phyloP scores from a whole-genome alignment of 2,113 vertebrate genomes.

The Antidorcas marsupialis region DNA sequence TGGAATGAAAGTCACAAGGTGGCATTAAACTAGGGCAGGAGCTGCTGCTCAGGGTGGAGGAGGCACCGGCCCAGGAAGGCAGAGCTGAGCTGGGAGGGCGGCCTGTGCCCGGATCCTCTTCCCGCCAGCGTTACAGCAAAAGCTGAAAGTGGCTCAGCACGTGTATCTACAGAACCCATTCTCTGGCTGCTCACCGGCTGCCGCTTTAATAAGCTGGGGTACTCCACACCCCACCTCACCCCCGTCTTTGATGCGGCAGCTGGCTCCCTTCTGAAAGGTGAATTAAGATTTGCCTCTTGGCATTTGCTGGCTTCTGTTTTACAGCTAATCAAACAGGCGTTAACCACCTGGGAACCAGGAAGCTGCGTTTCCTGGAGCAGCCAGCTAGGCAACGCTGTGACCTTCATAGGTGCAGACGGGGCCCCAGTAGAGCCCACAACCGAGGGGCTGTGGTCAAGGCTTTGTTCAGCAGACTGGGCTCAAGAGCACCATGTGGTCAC shows the following conservation, averaged over 20 bases:
- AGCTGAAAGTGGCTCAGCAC: neutral
- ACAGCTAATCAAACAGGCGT: conserved; percentile 59
- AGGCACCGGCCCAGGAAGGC: neutral
- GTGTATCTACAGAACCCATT: fast-evolving
- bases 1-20: neutral
- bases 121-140: neutral
- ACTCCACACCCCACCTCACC: neutral
- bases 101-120: neutral
- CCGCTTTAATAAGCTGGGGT: neutral
- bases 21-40: fast-evolving
- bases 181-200: neutral
- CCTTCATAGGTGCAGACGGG: conserved; percentile 48
- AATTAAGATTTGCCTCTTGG: conserved; percentile 49
- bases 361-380: neutral
- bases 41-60: neutral
- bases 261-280: conserved; percentile 11
- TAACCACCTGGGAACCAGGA: conserved; percentile 23
- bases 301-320: conserved; percentile 50
- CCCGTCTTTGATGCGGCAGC: neutral
- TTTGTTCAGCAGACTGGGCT: neutral
- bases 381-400: conserved; percentile 52
- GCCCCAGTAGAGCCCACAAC: neutral
- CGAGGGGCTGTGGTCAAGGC: conserved; percentile 6
- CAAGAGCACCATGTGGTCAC: neutral
- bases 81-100: neutral